Base-by-base conservation (phyloP, 2,888 invertebrate genomes). In the Epirrhoe tristata region DNA sequence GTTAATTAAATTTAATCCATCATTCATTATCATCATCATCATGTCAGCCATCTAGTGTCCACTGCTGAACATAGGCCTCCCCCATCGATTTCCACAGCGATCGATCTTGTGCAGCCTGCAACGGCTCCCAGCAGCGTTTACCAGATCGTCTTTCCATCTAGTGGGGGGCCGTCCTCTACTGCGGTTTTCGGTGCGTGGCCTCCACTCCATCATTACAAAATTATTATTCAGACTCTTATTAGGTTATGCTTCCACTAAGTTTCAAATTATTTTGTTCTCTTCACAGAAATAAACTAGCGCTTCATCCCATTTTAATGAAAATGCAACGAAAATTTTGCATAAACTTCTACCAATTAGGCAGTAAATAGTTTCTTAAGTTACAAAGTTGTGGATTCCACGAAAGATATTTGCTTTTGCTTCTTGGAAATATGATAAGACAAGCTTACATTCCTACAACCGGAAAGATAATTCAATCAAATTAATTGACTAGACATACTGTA, bases 251-350 rank as follows among this genome's bases (percentile, higher is more conserved):
- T 48, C 14, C 43, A 43, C 43, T 2, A 14, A 48, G 14, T 16
- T 46, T 48, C 4, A 16, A 16, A 48, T 16, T 48, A 48, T 48
- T 48, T 48, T 48, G 48, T 48, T 48, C 39, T 1, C 39, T 16
- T 48, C 12, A 43, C 0, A 43, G 48, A 48, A 16, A 48, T 16
- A 16, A 48, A 16, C 16, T 31, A 24, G 24, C 51, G 51, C 24
- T 52, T 52, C 24, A 48, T 46, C 46, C 51, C 51, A 8, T 52
- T 8, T 43, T 12, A 12, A 52, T 24, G 57, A 57, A 60, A 53
- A 52, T 52, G 51, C 50, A 58, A 62, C 59, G 59, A 58, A 51
- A 59, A 56, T 73, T 77, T 72, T 77, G 75, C 77, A 77, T 79
- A 78, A 77, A 58, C 50, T 58, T 58, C 50, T 36, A 50, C 14